Conservation (phyloP, 2,888 invertebrate species). For the Agonum fuliginosum region DNA sequence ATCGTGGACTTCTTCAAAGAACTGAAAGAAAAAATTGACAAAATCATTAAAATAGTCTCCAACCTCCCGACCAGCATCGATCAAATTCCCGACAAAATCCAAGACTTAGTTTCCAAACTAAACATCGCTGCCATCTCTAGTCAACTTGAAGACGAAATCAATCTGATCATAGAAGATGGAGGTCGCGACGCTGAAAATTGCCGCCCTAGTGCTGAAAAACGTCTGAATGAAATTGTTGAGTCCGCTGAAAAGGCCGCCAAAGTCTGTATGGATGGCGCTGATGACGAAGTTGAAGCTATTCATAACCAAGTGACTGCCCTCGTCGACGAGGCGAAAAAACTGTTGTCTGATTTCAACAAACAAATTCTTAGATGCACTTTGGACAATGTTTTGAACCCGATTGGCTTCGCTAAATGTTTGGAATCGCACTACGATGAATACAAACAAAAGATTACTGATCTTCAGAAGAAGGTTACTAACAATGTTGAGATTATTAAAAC, state of each 20-base stretch:
- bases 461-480: constrained; percentile 4
- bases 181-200: constrained; percentile 34
- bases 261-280: neutral
- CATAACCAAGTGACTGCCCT: neutral
- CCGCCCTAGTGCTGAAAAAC: constrained; percentile 9
- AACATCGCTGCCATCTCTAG: neutral
- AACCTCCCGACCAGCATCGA: constrained; percentile 2
- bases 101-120: constrained; percentile 1
- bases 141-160: constrained; percentile 22
- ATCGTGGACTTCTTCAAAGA: neutral
- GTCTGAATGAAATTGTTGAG: neutral
- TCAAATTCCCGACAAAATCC: constrained; percentile 27
- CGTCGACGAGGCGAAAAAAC: neutral
- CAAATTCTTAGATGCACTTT: neutral
- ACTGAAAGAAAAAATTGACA: constrained; percentile 1
- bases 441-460: neutral
- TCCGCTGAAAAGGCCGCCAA: neutral
- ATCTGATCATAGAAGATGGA: neutral
- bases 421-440: constrained; percentile 2
- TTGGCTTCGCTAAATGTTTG: constrained; percentile 25
- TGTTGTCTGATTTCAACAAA: neutral
- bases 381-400: constrained; percentile 23
- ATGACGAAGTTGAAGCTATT: neutral
- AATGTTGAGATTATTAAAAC: neutral
- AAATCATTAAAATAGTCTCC: neutral